phyloP scores from a whole-genome alignment of 2,113 vertebrate genomes.

The Poeciliopsis retropinna region DNA sequence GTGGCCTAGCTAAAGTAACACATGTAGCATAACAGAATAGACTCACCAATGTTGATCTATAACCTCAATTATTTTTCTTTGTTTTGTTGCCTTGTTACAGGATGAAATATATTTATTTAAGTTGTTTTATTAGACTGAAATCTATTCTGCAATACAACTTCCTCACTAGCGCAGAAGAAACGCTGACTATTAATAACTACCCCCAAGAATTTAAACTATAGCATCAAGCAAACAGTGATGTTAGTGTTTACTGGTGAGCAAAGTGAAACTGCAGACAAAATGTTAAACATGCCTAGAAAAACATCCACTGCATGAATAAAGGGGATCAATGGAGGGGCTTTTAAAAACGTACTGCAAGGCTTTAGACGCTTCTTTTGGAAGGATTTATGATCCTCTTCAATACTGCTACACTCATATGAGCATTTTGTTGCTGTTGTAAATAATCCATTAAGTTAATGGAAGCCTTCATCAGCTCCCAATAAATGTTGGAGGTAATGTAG shows the following conservation, averaged over 20 bases:
- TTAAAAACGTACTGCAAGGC: slow-evolving; percentile 27
- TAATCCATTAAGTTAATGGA: slow-evolving; percentile 55
- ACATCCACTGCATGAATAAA: slow-evolving; percentile 9
- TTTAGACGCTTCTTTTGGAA: slow-evolving; percentile 18
- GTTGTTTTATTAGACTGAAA: too few relatives aligned
- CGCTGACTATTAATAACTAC: too few relatives aligned
- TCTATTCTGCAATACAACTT: too few relatives aligned
- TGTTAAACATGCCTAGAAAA: background rate
- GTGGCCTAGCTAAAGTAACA: too few relatives aligned
- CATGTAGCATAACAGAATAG: too few relatives aligned
- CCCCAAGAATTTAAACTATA: background rate
- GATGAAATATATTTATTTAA: too few relatives aligned
- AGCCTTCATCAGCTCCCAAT: slow-evolving; percentile 4
- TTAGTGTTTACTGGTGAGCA: background rate
- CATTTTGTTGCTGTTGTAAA: slow-evolving; percentile 49
- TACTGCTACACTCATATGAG: slow-evolving; percentile 35
- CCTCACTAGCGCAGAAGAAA: too few relatives aligned
- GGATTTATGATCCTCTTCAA: slow-evolving; percentile 47
- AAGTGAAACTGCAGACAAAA: background rate
- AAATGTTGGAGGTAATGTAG: slow-evolving; percentile 5
- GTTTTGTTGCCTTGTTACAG: too few relatives aligned
- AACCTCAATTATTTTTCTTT: too few relatives aligned
- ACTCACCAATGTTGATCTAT: too few relatives aligned
- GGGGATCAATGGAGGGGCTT: slow-evolving; percentile 33
- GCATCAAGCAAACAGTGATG: background rate